Base-by-base conservation (phyloP, 2,888 invertebrate species). In the Phytoseiulus persimilis region DNA sequence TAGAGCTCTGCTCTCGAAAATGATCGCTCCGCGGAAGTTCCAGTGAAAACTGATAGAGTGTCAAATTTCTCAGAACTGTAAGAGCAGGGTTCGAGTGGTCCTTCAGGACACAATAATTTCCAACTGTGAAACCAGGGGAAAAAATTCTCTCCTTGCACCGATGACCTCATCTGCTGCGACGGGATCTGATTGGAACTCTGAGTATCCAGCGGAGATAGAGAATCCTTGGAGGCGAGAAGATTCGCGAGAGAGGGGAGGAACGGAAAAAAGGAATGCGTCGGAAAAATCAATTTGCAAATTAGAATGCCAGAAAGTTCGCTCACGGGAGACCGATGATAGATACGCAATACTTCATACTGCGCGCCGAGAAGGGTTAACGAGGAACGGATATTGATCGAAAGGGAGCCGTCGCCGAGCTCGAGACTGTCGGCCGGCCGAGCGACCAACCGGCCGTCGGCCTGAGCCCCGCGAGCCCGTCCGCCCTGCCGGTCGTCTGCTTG, bases 231-330 rank as follows among this genome's bases (percentile, higher is more conserved):
- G 18, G 9, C 11, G 65, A 65, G 18, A 14, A 65, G 65, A 3
- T 28, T 65, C 23, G 65, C 65, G 9, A 65, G 65, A 65, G 18
- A 18, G 18, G 14, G 65, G 1, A 14, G 14, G 65, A 65, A 65
- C 2, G 65, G 18, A 28, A 18, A 65, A 65, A 18, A 65, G 65
- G 65, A 65, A 65, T 65, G 65, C 65, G 65, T 23, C 11, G 18
- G 65, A 65, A 65, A 65, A 65, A 65, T 65, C 65, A 65, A 65
- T 65, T 65, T 65, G 65, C 65, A 65, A 65, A 65, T 65, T 65
- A 65, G 14, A 65, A 65, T 65, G 65, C 65, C 65, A 65, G 65
- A 65, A 65, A 65, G 65, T 65, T 65, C 65, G 11, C 65, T 65
- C 65, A 23, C 28, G 65, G 65, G 18, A 65, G 65, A 65, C 18